A percentile compares a stretch with the other conserved stretches of the same genome.
Conservation (phyloP, 2,113 vertebrate genomes). For the Paracanthobrama guichenoti region DNA sequence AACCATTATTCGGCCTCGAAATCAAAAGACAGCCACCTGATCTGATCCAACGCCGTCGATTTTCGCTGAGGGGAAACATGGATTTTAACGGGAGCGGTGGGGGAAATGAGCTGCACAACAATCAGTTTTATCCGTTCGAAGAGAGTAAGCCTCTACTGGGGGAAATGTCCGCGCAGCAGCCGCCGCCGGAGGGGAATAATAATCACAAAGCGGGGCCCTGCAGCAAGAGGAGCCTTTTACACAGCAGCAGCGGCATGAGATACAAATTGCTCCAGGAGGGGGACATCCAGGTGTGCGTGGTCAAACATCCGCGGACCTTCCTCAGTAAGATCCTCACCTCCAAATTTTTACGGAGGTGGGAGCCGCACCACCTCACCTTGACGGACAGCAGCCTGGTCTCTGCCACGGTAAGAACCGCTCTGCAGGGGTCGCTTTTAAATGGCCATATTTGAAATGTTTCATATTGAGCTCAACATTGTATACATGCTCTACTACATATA, state of each 20-base stretch:
- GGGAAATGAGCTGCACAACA: constrained; percentile 82
- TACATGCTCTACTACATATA: no score
- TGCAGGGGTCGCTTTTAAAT: constrained; percentile 18
- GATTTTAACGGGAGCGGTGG: constrained; percentile 85
- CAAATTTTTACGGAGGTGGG: constrained; percentile 95
- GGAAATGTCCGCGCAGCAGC: constrained; percentile 79
- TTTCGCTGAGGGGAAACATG: constrained; percentile 71
- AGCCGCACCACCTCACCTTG: constrained; percentile 94
- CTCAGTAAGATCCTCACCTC: constrained; percentile 98
- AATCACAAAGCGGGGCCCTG: constrained; percentile 85
- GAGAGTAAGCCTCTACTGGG: constrained; percentile 91
- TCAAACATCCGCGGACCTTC: constrained; percentile 95
- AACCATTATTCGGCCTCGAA: constrained; percentile 47
- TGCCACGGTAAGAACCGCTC: constrained; percentile 83
- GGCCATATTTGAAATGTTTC: not conserved
- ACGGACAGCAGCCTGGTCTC: constrained; percentile 91
- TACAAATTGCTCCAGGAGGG: constrained; percentile 98
- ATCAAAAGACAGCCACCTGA: constrained; percentile 26
- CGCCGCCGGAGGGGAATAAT: constrained; percentile 78
- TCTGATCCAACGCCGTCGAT: constrained; percentile 21
- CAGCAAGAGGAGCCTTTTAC: constrained; percentile 80
- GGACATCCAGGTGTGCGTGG: constrained; percentile 97
- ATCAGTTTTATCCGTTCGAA: constrained; percentile 85
- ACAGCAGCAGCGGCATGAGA: constrained; percentile 88
- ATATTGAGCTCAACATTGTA: not conserved